These are phyloP conservation scores for Drosophila pandora DNA, from an alignment of 1,140 invertebrate genomes.

Conservation along the genomic window DNA sequence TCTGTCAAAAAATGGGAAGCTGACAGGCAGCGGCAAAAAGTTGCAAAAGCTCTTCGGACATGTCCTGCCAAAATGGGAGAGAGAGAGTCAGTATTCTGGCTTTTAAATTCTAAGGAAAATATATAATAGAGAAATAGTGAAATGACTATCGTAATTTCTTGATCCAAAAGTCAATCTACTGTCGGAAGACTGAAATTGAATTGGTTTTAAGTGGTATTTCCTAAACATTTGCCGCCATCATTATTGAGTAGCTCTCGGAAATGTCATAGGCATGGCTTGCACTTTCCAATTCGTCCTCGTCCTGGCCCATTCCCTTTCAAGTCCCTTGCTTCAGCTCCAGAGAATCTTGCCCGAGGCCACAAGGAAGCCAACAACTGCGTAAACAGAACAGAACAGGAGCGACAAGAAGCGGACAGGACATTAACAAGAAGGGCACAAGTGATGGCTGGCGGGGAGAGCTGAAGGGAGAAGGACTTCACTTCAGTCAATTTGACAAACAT, in stretches of 20 bases:
- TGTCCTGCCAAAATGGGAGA: neutral
- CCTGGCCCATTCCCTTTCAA: neutral
- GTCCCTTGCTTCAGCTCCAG: neutral
- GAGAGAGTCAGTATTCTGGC: neutral
- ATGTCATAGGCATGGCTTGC: slow-evolving; percentile 47
- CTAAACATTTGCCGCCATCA: slow-evolving; percentile 21
- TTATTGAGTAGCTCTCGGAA: slow-evolving; percentile 30
- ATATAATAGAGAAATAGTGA: neutral
- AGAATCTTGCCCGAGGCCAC: slow-evolving; percentile 12
- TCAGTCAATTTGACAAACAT: slow-evolving; percentile 79
- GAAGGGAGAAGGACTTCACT: slow-evolving; percentile 34
- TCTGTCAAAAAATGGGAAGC: slow-evolving; percentile 24
- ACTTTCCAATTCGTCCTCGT: slow-evolving; percentile 6
- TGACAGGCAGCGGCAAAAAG: slow-evolving; percentile 13
- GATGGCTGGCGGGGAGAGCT: slow-evolving; percentile 18
- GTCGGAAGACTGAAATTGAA: slow-evolving; percentile 5
- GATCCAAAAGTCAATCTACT: neutral
- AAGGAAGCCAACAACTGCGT: slow-evolving; percentile 45
- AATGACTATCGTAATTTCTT: neutral
- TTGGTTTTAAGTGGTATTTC: slow-evolving; percentile 35
- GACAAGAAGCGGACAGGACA: slow-evolving; percentile 49
- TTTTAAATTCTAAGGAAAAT: neutral
- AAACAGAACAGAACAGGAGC: slow-evolving; percentile 34
- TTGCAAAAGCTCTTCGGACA: slow-evolving; percentile 5
- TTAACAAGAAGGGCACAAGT: slow-evolving; percentile 26